Evolutionary conservation across 2,797 vertebrate species (phyloP).

Genomic region (Tapera naevia): DNA sequence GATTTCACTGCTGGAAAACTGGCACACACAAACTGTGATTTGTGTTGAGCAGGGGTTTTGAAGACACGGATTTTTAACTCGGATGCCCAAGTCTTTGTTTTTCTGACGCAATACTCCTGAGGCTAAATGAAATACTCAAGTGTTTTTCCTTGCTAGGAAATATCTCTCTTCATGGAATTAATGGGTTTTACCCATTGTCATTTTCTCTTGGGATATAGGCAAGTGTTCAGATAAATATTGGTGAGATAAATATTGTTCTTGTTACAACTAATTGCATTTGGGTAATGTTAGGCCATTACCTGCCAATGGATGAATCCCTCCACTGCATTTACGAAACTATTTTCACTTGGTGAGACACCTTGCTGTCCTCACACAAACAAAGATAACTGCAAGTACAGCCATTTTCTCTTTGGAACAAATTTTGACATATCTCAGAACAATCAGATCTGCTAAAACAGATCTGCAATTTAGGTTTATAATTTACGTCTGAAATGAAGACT

Average conservation of each 20-base stretch:
- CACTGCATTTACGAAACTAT: neutral
- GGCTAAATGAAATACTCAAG: neutral
- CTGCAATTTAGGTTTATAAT: neutral
- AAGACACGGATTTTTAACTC: neutral
- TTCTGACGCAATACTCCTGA: neutral
- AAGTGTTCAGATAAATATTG: neutral
- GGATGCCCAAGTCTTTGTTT: neutral
- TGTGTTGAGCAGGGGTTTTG: neutral
- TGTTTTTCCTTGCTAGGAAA: neutral
- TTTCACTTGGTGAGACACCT: neutral
- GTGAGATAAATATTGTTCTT: neutral
- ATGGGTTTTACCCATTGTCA: neutral
- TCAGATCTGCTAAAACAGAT: neutral
- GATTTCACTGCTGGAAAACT: slow-evolving; percentile 4
- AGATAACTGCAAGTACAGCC: neutral
- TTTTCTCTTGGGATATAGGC: neutral
- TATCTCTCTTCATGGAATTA: neutral
- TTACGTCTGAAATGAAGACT: neutral
- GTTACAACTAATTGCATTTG: neutral
- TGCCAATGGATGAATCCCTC: neutral
- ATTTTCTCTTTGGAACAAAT: neutral
- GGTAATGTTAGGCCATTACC: neutral
- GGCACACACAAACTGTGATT: neutral
- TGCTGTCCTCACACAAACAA: neutral
- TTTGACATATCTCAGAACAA: neutral